Conservation (phyloP, 1,140 invertebrate genomes). For the Hormaphis cornu region DNA sequence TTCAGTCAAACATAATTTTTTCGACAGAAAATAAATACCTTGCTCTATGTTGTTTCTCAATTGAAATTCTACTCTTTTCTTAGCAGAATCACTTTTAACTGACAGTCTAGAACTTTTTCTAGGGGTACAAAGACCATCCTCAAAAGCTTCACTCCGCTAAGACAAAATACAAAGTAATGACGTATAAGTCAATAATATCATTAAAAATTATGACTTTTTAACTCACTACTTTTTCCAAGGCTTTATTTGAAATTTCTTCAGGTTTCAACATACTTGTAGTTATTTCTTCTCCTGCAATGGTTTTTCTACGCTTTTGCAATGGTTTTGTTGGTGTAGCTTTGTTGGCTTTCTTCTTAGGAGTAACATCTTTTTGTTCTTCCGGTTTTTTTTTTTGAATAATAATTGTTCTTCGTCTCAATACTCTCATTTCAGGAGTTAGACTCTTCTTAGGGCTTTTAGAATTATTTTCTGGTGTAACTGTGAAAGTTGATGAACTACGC, state of each 20-base stretch:
- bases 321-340: not conserved
- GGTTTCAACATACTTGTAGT: constrained; percentile 3
- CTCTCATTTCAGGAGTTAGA: constrained; percentile 21
- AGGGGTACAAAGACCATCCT: not conserved
- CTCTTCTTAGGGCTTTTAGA: constrained; percentile 13
- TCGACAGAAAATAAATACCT: not conserved
- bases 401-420: constrained; percentile 16
- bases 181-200: not conserved
- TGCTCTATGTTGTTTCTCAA: constrained; percentile 15
- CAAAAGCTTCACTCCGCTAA: constrained; percentile 18
- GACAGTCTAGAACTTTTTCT: constrained; percentile 24
- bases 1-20: not conserved
- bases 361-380: not conserved
- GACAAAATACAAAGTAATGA: not conserved
- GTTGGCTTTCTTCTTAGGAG: constrained; percentile 4
- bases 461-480: constrained; percentile 1
- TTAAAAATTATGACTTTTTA: not conserved
- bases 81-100: constrained; percentile 20
- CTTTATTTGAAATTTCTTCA: constrained; percentile 28
- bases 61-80: constrained; percentile 24
- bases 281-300: constrained; percentile 14
- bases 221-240: constrained; percentile 22
- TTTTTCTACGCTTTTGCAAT: not conserved
- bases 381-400: constrained; percentile 13
- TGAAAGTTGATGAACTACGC: not conserved